These are phyloP conservation scores for Dicycla oo DNA, from an alignment of 2,888 invertebrate genomes.

Conservation along the genomic window DNA sequence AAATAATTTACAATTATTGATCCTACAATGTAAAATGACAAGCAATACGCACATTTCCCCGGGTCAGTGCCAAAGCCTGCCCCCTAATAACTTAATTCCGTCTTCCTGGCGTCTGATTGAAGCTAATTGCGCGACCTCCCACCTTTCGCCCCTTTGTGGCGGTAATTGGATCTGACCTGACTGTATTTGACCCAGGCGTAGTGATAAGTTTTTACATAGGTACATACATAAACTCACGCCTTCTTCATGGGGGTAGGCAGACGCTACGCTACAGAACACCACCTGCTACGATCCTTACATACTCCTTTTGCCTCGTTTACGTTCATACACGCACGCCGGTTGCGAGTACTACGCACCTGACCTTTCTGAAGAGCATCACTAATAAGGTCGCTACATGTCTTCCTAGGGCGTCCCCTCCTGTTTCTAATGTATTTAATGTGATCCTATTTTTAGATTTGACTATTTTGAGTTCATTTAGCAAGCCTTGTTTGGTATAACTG, in stretches of 20 bases:
- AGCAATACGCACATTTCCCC: constrained; percentile 20
- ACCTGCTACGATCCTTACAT: too few species aligned
- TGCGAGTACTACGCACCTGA: too few species aligned
- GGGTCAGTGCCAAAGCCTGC: constrained; percentile 68
- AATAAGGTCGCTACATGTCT: too few species aligned
- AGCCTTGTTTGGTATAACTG: background rate
- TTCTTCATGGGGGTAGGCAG: too few species aligned
- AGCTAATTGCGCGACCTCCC: constrained; percentile 81
- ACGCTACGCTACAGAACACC: too few species aligned
- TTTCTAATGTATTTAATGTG: constrained; percentile 56
- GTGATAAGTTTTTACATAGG: too few species aligned
- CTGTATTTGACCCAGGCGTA: constrained; percentile 70
- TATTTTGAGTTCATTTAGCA: constrained; percentile 38
- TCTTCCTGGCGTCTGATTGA: constrained; percentile 82
- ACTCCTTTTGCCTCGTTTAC: too few species aligned
- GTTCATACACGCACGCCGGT: too few species aligned
- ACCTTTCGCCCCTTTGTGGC: constrained; percentile 74
- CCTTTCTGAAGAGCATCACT: too few species aligned
- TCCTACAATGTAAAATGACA: constrained; percentile 15
- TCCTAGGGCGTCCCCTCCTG: too few species aligned
- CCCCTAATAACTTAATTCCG: constrained; percentile 77
- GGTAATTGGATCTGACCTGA: constrained; percentile 78
- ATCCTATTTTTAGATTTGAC: constrained; percentile 48
- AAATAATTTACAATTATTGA: background rate
- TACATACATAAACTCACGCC: too few species aligned